These are phyloP conservation scores for Pilophorus perplexus DNA, from an alignment of 2,888 invertebrate genomes.

Conservation along the genomic window DNA sequence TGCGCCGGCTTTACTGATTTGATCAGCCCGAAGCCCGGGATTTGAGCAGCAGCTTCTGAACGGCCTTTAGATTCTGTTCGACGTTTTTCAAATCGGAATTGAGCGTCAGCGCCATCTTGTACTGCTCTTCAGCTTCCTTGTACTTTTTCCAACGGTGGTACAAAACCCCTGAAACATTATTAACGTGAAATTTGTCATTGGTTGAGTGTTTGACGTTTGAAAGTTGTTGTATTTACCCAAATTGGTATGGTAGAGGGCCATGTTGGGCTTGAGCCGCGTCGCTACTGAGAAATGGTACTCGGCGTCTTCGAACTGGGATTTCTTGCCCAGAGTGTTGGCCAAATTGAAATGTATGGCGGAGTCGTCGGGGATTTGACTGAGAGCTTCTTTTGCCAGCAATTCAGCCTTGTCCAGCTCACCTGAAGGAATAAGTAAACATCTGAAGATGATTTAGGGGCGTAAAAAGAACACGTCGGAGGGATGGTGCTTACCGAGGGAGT, in stretches of 20 bases:
- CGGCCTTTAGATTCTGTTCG: constrained; percentile 64
- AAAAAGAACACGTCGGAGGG: too few relatives aligned
- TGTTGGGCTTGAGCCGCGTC: constrained; percentile 64
- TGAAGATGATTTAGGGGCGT: too few relatives aligned
- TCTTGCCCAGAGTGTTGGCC: constrained; percentile 85
- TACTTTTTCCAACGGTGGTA: constrained; percentile 88
- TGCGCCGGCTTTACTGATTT: too few relatives aligned
- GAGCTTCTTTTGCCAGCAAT: constrained; percentile 66
- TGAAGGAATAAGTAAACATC: too few relatives aligned
- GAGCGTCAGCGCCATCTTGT: constrained; percentile 69
- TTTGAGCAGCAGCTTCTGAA: constrained; percentile 50
- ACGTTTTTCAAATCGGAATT: constrained; percentile 70
- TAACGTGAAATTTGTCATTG: too few relatives aligned
- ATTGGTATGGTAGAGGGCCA: constrained; percentile 84
- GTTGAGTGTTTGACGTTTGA: too few relatives aligned
- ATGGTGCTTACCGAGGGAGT: constrained; percentile 49
- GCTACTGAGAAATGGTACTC: constrained; percentile 78
- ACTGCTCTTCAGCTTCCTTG: constrained; percentile 69
- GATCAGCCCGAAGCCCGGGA: too few relatives aligned
- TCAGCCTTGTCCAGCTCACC: constrained; percentile 68
- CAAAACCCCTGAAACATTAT: constrained; percentile 68
- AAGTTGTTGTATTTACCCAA: constrained; percentile 63
- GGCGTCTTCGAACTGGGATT: constrained; percentile 71
- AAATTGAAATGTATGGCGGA: constrained; percentile 79
- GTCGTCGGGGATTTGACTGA: constrained; percentile 69